Base-by-base conservation (phyloP, 2,797 vertebrate species). In the Salarias fasciatus region DNA sequence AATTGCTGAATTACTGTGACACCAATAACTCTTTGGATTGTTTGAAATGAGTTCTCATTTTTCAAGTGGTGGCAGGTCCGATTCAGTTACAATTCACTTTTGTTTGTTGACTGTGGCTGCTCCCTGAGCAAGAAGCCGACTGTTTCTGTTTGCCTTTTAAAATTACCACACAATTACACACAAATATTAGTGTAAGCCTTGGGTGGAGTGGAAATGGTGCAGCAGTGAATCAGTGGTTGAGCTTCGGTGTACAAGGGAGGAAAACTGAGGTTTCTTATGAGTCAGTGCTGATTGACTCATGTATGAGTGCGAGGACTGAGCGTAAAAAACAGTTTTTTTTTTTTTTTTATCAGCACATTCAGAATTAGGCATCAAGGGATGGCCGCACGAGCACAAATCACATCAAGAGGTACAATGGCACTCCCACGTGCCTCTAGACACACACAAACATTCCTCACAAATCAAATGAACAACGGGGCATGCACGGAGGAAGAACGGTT, bases 311-410 rank as follows among this genome's bases (percentile, higher is more conserved):
- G 3, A 46, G 42, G 24, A 53, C 7, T 49, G 28, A 57, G 6
- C 31, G 1, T n/a, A 15, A 44, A 46, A 55, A n/a, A n/a, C n/a
- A n/a, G n/a, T n/a, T n/a, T n/a, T n/a, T n/a, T n/a, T n/a, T n/a
- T n/a, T n/a, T n/a, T n/a, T n/a, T 75, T 28, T 64, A 61, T 45
- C 53, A 70, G 59, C 64, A 72, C 68, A 88, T 80, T 73, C 77
- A 69, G 78, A 69, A 83, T 86, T 78, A 86, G 71, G 46, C 69
- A 69, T 72, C 62, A 71, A 76, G 75, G 55, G 56, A 70, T 51
- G 56, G 66, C 68, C 80, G 81, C 79, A 84, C 40, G 37, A 63
- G 64, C 71, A 56, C 76, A 85, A 85, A 87, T 87, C 76, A 82
- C 66, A 82, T 89, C 82, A 87, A 86, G 18, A 24, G 18, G 18